Evolutionary conservation across 53 echinoderm and acorn worm genomes (phyloP).

Genomic region (Holothuria scabra): DNA sequence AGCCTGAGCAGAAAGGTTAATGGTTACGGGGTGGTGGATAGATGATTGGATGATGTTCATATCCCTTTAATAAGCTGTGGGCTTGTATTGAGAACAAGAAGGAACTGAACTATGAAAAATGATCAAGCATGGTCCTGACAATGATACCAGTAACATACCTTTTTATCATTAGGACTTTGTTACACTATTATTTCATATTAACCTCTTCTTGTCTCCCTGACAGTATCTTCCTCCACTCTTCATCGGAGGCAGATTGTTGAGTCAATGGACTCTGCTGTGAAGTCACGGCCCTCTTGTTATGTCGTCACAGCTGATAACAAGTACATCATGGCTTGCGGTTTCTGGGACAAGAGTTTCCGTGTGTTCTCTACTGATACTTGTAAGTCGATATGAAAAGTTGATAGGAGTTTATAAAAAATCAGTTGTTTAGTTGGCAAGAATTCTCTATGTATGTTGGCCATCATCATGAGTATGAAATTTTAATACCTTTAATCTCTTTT

Average conservation of each 20-base stretch:
- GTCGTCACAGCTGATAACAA: constrained; percentile 95
- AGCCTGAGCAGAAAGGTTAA: too few species aligned
- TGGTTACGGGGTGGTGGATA: too few species aligned
- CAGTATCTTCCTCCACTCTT: constrained; percentile 94
- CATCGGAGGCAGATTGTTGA: constrained; percentile 94
- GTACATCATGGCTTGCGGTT: constrained; percentile 99
- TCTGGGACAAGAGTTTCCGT: constrained; percentile 99
- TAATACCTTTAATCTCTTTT: too few species aligned
- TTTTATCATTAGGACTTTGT: not conserved
- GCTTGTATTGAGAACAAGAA: too few species aligned
- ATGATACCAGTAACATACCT: not conserved
- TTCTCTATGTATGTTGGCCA: too few species aligned
- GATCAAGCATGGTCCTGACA: too few species aligned
- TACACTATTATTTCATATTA: not conserved
- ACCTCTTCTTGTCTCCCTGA: not conserved
- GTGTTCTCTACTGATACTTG: constrained; percentile 93
- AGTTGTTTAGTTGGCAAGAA: too few species aligned
- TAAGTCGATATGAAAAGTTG: constrained; percentile 50
- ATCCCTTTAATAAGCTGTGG: too few species aligned
- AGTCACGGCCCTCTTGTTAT: constrained; percentile 91
- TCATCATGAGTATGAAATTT: too few species aligned
- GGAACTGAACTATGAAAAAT: too few species aligned
- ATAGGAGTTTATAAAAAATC: too few species aligned
- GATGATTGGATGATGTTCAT: too few species aligned
- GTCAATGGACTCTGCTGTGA: constrained; percentile 93